Evolutionary conservation across 1,140 invertebrate genomes (phyloP), one percentile per base, ranked within the genome.

Genomic region (Asobara japonica): DNA sequence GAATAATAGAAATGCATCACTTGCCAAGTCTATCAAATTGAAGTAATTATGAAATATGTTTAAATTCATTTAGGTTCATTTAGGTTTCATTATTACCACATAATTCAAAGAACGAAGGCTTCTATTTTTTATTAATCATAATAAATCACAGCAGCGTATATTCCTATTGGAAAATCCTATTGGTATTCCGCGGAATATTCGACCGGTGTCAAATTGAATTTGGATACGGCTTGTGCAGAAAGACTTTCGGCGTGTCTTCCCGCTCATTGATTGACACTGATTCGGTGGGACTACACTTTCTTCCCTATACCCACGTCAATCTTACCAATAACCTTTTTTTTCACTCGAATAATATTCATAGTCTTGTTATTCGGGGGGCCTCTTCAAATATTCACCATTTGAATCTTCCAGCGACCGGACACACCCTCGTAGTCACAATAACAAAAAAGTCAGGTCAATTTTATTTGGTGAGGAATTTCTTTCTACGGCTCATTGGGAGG

Each of bases 281-380:
- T 75, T 75, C 27, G 66, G 29, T 72, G 45, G 69, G 30, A 36
- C 56, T 64, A 31, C 27, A 45, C 27, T 30, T 68, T 33, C 18
- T 66, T 27, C 13, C 13, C 38, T n/a, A n/a, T n/a, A 73, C 74
- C 36, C 67, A 75, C 76, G 71, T 82, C 75, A 76, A 65, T 69
- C 70, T 62, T 25, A 62, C 60, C 25, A 27, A 30, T 30, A 76
- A 79, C 75, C 76, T 79, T 82, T 82, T 56, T 62, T 84, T 74
- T 79, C 74, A 69, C 76, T 76, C 69, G 79, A 79, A 62, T 68
- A 72, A 75, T 76, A 75, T 79, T 76, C 45, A 74, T 36, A 10
- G 11, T 22, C 67, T 60, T 74, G 70, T 73, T 65, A 79, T 69
- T 30, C 16, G 25, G 29, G 22, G 70, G 29, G n/a, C 76, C 79